phyloP scores from a whole-genome alignment of 2,113 vertebrate species.

The Indri indri region DNA sequence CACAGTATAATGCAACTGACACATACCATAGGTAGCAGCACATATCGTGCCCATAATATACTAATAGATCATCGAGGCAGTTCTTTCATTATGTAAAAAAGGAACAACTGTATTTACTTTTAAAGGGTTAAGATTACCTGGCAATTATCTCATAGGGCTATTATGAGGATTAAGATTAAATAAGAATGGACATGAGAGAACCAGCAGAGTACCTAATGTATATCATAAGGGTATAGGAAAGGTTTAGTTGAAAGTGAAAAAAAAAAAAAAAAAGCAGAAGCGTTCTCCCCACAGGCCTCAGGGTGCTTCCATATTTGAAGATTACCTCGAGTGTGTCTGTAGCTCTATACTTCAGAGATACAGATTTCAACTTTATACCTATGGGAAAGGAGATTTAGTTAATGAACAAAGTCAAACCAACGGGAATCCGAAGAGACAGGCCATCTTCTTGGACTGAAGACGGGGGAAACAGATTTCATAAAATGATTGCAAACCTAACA shows the following conservation, averaged over 20 bases:
- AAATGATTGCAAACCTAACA: background rate
- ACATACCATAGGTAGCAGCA: background rate
- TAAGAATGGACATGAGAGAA: background rate
- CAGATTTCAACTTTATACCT: background rate
- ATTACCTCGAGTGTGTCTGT: background rate
- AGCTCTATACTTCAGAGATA: background rate
- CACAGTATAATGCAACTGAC: background rate
- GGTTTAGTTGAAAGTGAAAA: background rate
- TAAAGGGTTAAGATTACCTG: background rate
- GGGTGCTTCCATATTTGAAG: background rate
- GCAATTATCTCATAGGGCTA: background rate
- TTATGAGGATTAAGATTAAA: background rate
- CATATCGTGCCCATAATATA: background rate
- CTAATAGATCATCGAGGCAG: background rate
- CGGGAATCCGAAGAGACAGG: background rate
- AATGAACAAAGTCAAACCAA: background rate
- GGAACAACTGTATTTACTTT: background rate
- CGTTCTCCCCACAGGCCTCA: background rate
- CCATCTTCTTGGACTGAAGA: background rate
- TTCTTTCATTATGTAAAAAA: background rate
- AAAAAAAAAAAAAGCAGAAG: background rate
- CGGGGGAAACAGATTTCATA: no score
- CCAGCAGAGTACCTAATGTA: background rate
- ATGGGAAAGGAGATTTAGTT: background rate
- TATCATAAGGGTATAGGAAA: background rate